Evolutionary conservation across 1,140 invertebrate species (phyloP), one percentile per base, ranked within the genome.

Genomic region (Pseudomyrmex sp.): DNA sequence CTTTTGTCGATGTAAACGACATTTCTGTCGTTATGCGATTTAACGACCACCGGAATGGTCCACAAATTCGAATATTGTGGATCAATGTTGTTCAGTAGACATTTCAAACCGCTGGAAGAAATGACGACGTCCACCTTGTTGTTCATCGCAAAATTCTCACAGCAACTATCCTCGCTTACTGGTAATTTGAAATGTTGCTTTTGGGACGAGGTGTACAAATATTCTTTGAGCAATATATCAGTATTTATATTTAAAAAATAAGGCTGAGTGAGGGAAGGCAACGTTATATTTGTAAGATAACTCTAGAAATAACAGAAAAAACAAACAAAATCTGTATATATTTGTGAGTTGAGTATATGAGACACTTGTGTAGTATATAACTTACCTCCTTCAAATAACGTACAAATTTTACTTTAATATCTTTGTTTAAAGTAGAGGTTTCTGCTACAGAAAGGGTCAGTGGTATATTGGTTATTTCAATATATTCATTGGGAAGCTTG

Each of bases 1-100:
- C 91, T 88, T 85, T 95, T 94, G 83, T 95, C 93, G 12, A 95
- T 84, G 76, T 93, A 95, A 50, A 94, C 89, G 69, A 95, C 84
- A 82, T 92, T 95, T 83, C 93, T 94, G 5, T 61, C 83, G 46
- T 89, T 87, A 5, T 92, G 85, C 50, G 89, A 88, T 90, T 94
- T 94, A 1, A 95, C 87, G 5, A 91, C 75, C 46, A 95, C 50
- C 4, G 95, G 95, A 74, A 95, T 89, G 61, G 92, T 86, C 95
- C 95, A 95, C 18, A 85, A 80, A 61, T 76, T 90, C 63, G 90
- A 89, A 63, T 88, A 80, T 79, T 87, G 88, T 13, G 92, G 89
- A 50, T 87, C 88, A 46, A 90, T 69, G 87, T 93, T 95, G 85
- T 92, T 91, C 44, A 92, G 85, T 12, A 95, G 75, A 84, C 91